phyloP scores from a whole-genome alignment of 1,140 invertebrate species.

The Coptotermes formosanus region DNA sequence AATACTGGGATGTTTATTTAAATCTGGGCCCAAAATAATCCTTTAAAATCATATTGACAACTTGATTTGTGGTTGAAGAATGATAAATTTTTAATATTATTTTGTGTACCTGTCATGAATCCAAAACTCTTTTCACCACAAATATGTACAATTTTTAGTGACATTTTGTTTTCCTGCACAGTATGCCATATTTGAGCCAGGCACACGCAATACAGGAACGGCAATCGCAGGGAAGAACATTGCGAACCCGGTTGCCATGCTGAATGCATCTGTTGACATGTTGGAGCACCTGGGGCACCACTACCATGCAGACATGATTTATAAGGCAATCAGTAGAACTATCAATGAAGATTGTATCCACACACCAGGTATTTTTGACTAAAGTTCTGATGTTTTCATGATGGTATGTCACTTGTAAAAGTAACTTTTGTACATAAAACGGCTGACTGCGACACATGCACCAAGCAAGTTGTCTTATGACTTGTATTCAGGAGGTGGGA shows the following conservation, averaged over 20 bases:
- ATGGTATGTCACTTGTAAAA: constrained; percentile 24
- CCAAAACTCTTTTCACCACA: too few relatives aligned
- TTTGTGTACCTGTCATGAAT: too few relatives aligned
- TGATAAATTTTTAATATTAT: too few relatives aligned
- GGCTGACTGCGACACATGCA: not conserved
- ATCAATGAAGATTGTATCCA: constrained; percentile 79
- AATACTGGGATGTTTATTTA: too few relatives aligned
- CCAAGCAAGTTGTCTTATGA: not conserved
- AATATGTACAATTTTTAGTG: too few relatives aligned
- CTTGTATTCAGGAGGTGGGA: too few relatives aligned
- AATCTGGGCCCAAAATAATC: too few relatives aligned
- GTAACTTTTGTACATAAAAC: not conserved
- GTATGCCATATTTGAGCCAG: constrained; percentile 93
- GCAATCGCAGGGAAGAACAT: constrained; percentile 93
- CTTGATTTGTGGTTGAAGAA: too few relatives aligned
- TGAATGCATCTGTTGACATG: constrained; percentile 90
- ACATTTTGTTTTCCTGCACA: constrained; percentile 47
- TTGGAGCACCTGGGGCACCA: constrained; percentile 85
- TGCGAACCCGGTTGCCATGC: constrained; percentile 96
- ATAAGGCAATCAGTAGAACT: constrained; percentile 74
- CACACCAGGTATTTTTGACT: constrained; percentile 60
- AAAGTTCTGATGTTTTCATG: not conserved
- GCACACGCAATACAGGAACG: constrained; percentile 91
- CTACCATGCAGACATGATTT: constrained; percentile 75
- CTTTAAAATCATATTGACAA: too few relatives aligned